phyloP scores from a whole-genome alignment of 2,797 vertebrate genomes.

The Macropodus opercularis region DNA sequence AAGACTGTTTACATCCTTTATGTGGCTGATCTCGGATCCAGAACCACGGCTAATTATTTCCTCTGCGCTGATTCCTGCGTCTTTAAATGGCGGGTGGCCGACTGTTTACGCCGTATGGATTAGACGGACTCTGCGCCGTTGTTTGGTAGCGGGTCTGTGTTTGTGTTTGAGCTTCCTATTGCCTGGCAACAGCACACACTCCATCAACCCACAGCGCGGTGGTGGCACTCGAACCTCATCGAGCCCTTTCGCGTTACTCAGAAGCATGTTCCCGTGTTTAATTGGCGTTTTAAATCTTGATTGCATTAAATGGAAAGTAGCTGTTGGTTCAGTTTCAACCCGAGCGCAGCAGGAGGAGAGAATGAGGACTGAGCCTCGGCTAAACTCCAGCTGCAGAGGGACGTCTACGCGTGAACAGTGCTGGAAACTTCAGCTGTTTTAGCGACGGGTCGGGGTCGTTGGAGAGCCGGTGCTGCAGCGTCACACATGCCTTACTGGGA shows the following conservation, averaged over 20 bases:
- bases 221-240: slow-evolving; percentile 14
- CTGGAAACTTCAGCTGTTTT: slow-evolving; percentile 1
- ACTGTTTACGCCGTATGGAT: slow-evolving; percentile 18
- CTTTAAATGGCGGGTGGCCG: slow-evolving; percentile 11
- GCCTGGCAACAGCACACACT: slow-evolving; percentile 28
- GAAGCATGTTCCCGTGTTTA: slow-evolving; percentile 1
- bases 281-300: slow-evolving; percentile 31
- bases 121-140: too few relatives aligned
- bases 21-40: slow-evolving; percentile 3
- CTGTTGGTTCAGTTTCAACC: slow-evolving; percentile 10
- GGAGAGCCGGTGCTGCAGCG: too few relatives aligned
- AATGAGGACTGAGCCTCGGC: slow-evolving; percentile 4
- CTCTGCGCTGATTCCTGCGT: background rate
- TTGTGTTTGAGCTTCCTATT: background rate
- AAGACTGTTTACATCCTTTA: slow-evolving; percentile 6
- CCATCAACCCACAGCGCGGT: background rate
- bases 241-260: slow-evolving; percentile 9
- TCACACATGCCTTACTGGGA: too few relatives aligned
- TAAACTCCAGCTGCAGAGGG: background rate
- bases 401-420: slow-evolving; percentile 20
- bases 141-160: background rate
- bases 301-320: slow-evolving; percentile 27
- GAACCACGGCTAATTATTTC: slow-evolving; percentile 31
- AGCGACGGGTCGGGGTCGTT: background rate
- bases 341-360: slow-evolving; percentile 4